Percentiles rank a stretch among this genome's conserved stretches.
phyloP scores from a whole-genome alignment of 2,113 vertebrate genomes.

The Bombycilla garrulus region DNA sequence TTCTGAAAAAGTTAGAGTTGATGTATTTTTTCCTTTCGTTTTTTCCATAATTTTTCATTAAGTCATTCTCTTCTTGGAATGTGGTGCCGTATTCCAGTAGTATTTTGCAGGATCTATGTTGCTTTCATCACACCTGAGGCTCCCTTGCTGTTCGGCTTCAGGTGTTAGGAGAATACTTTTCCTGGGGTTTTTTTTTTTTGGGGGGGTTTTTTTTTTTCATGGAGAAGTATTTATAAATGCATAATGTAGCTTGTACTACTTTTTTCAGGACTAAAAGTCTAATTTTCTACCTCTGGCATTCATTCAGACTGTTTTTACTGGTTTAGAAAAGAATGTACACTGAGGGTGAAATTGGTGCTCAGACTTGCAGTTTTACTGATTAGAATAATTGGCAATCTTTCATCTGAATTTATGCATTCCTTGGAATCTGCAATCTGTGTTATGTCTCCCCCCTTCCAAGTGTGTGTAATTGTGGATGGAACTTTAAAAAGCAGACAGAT shows the following conservation, averaged over 20 bases:
- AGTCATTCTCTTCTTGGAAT: neutral
- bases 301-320: neutral
- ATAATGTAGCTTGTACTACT: neutral
- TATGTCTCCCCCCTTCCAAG: rapidly evolving
- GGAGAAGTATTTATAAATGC: neutral
- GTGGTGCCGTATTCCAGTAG: neutral
- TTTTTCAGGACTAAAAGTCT: neutral
- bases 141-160: neutral
- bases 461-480: neutral
- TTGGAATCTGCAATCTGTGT: neutral
- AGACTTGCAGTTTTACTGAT: neutral
- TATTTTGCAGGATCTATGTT: neutral
- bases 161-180: neutral
- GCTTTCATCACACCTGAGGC: neutral
- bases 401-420: neutral
- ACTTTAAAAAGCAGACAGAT: neutral
- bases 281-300: neutral
- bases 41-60: neutral
- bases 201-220: neutral
- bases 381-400: neutral
- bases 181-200: neutral
- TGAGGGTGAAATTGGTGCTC: neutral
- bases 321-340: neutral
- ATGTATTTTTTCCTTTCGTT: neutral
- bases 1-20: neutral